phyloP scores from a whole-genome alignment of 2,113 vertebrate species.

The Microcebus lehilahytsara region DNA sequence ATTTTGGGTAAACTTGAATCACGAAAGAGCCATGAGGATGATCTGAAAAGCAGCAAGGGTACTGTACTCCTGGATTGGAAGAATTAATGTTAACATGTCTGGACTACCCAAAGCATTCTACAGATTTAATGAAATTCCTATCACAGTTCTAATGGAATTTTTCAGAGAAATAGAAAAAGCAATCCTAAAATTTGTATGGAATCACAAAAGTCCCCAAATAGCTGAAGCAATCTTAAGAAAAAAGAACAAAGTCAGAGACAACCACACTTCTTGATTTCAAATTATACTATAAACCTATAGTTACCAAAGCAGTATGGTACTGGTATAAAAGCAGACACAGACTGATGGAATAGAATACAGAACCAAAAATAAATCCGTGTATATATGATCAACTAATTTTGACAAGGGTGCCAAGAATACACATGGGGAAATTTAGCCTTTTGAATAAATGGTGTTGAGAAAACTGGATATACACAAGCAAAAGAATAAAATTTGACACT shows the following conservation, averaged over 20 bases:
- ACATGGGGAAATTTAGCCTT: not conserved
- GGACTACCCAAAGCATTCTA: not conserved
- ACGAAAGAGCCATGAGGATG: not conserved
- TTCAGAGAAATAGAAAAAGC: not conserved
- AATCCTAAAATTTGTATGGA: not conserved
- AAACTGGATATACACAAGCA: not conserved
- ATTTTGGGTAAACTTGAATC: not conserved
- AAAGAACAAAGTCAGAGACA: not conserved
- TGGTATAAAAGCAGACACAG: not conserved
- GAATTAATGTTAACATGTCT: not conserved
- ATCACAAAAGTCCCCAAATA: not conserved
- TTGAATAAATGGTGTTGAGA: not conserved
- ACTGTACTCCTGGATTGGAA: not conserved
- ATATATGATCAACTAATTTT: not conserved
- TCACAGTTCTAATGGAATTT: not conserved
- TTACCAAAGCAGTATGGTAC: not conserved
- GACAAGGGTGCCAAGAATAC: not conserved
- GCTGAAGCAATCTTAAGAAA: not conserved
- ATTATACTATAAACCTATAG: not conserved
- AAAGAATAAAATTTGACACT: not conserved
- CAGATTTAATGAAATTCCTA: not conserved
- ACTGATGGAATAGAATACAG: not conserved
- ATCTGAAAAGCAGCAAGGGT: not conserved
- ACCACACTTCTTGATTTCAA: not conserved
- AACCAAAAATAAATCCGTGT: not conserved